Evolutionary conservation across 2,888 invertebrate species (phyloP), one percentile per base, ranked within the genome.

Genomic region (Platycnemis pennipes): DNA sequence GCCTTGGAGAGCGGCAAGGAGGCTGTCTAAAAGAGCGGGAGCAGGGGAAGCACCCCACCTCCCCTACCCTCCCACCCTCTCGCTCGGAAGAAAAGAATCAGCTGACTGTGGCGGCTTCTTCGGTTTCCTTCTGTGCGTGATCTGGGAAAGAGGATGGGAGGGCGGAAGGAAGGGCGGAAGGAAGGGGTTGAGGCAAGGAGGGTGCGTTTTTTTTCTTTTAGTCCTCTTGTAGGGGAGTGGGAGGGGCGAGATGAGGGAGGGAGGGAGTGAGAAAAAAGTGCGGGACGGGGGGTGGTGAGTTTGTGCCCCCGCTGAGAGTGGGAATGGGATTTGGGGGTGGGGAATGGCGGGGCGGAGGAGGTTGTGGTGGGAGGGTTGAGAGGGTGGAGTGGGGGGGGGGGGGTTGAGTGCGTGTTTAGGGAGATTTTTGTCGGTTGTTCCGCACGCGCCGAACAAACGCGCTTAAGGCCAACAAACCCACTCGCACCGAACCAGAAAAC

Each of bases 61-160:
- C 96, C 96, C 97, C 97, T 96, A 96, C 96, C 95, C 95, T 95
- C 95, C 96, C 97, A 96, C 97, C 97, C 96, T 96, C 95, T 95
- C 96, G 94, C 94, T 94, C 96, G 96, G 96, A 96, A 96, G 96
- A 96, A 96, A 96, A 95, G 96, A 96, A 96, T 96, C 95, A 96
- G 88, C 88, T 56, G 87, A 69, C 77, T 94, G 45, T 19, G 56
- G 88, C 94, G 46, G 85, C 77, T 87, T 77, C 86, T 87, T 88
- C 56, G 46, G 56, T 45, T 44, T 94, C 88, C 87, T 88, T 56
- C 49, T 53, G 85, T 94, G 94, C 94, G 94, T 95, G 94, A n/a
- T 94, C 94, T 94, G 94, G 63, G 94, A 49, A 87, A 95, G 88
- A 94, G 22, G 88, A 94, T n/a, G 88, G 53, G 37, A 45, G 94